Base-by-base conservation (phyloP, 2,888 invertebrate genomes). In the Atherix ibis region DNA sequence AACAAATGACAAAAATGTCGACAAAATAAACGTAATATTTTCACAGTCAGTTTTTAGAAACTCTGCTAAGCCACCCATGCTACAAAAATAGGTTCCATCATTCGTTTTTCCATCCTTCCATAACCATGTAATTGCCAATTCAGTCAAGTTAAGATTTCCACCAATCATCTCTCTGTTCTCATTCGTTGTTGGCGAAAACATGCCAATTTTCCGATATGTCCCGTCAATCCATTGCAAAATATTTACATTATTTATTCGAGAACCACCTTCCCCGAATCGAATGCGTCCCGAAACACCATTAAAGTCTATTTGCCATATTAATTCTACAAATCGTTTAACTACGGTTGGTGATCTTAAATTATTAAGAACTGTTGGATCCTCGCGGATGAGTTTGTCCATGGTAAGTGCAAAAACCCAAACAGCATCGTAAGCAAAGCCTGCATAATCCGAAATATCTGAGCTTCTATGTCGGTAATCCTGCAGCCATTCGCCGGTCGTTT, bases 401-500 rank as follows among this genome's bases (percentile, higher is more conserved):
- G 79, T 82, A 24, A 70, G 58, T 4, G 79, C 83, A 53, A 77
- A 83, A 1, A 74, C 73, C 83, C 84, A 84, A 32, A 83, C 76
- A 0, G 81, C 82, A 56, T 84, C 84, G 48, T 84, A 84, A 0
- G 79, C 77, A 51, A 73, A 83, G 1, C 78, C 77, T 1, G 76
- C 77, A 51, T 78, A 82, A 43, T 70, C 66, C 1, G 76, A 76
- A 5, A 45, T 34, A n/a, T 37, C 36, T 8, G 22, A 15, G 28
- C 44, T 46, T 9, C 18, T n/a, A 22, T 26, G 28, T 15, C 32
- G 29, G 45, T 71, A 72, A 2, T 57, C 51, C 8, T 59, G 37
- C 40, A 64, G 61, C 78, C 81, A 84, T 39, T 72, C 51, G 1
- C 61, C 56, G 1, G 83, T 73, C 0, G 75, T 73, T 14, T 65